A percentile compares a stretch with the other conserved stretches of the same genome.
Evolutionary conservation across 2,888 invertebrate species (phyloP).

Genomic region (Hecatera dysodea): DNA sequence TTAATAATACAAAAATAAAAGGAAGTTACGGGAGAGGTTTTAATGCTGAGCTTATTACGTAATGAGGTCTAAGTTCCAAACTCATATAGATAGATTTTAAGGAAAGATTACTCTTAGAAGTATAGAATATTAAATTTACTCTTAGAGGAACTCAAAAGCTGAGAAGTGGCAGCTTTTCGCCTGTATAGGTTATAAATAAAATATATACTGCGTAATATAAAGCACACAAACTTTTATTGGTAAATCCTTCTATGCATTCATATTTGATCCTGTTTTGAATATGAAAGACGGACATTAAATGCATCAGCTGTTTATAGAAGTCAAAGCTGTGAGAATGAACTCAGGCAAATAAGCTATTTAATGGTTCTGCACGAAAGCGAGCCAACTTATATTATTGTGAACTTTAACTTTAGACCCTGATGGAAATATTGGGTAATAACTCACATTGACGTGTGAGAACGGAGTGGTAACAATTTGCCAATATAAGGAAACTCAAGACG

Average conservation of each 20-base stretch:
- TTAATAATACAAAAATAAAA: slow-evolving; percentile 55
- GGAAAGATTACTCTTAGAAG: slow-evolving; percentile 22
- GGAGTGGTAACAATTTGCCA: slow-evolving; percentile 18
- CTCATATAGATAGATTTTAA: slow-evolving; percentile 40
- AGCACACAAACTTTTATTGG: slow-evolving; percentile 41
- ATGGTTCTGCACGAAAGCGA: slow-evolving; percentile 32
- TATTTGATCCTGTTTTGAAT: slow-evolving; percentile 48
- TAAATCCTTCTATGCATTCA: slow-evolving; percentile 42
- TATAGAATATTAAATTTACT: slow-evolving; percentile 11
- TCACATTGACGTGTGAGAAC: slow-evolving; percentile 19
- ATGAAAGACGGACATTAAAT: slow-evolving; percentile 53
- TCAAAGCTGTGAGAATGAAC: slow-evolving; percentile 46
- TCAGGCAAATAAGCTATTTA: slow-evolving; percentile 53
- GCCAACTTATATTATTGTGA: slow-evolving; percentile 34
- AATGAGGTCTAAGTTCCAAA: slow-evolving; percentile 44
- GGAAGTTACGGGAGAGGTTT: slow-evolving; percentile 42
- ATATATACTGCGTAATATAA: slow-evolving; percentile 42
- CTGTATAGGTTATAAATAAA: slow-evolving; percentile 23
- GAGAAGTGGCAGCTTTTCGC: not conserved
- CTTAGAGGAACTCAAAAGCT: slow-evolving; percentile 9
- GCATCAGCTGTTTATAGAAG: slow-evolving; percentile 56
- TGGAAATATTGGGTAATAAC: slow-evolving; percentile 37
- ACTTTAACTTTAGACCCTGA: slow-evolving; percentile 35
- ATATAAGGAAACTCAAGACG: not conserved
- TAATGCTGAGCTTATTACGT: slow-evolving; percentile 52